Percentiles rank a stretch among this genome's conserved stretches.
phyloP scores from a whole-genome alignment of 2,888 invertebrate genomes.

The Drosophila vallismaia region DNA sequence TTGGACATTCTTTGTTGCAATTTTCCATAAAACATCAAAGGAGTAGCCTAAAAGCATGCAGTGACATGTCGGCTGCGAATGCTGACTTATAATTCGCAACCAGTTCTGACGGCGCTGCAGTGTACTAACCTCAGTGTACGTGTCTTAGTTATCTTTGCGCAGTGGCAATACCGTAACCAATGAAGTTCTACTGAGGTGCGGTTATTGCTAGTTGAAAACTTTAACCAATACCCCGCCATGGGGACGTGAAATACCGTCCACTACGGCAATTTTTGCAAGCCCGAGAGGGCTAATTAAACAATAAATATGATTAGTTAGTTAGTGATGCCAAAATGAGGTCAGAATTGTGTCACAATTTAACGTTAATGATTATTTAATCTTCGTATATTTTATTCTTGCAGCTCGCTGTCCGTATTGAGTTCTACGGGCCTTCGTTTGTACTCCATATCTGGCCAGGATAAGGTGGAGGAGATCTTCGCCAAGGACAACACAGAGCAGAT shows the following conservation, averaged over 20 bases:
- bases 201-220: slow-evolving; percentile 97
- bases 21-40: slow-evolving; percentile 14
- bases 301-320: slow-evolving; percentile 27
- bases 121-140: slow-evolving; percentile 17
- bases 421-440: slow-evolving; percentile 81
- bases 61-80: slow-evolving; percentile 15
- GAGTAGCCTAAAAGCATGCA: slow-evolving; percentile 51
- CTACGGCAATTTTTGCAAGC: slow-evolving; percentile 94
- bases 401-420: slow-evolving; percentile 82
- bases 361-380: too few relatives aligned
- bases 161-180: slow-evolving; percentile 96
- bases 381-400: slow-evolving; percentile 32
- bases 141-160: slow-evolving; percentile 88
- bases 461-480: slow-evolving; percentile 83
- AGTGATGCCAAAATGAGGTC: too few relatives aligned
- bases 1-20: not conserved
- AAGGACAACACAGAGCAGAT: slow-evolving; percentile 83
- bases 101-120: slow-evolving; percentile 36
- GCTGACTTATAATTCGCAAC: slow-evolving; percentile 65
- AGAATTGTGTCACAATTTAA: too few relatives aligned
- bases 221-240: slow-evolving; percentile 96
- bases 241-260: slow-evolving; percentile 94
- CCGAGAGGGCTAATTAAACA: slow-evolving; percentile 84
- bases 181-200: slow-evolving; percentile 95
- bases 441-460: slow-evolving; percentile 80